Percentiles rank a stretch among this genome's conserved stretches.
These are phyloP conservation scores for Accipiter virgatus DNA, from an alignment of 2,113 vertebrate genomes.

Conservation along the genomic window DNA sequence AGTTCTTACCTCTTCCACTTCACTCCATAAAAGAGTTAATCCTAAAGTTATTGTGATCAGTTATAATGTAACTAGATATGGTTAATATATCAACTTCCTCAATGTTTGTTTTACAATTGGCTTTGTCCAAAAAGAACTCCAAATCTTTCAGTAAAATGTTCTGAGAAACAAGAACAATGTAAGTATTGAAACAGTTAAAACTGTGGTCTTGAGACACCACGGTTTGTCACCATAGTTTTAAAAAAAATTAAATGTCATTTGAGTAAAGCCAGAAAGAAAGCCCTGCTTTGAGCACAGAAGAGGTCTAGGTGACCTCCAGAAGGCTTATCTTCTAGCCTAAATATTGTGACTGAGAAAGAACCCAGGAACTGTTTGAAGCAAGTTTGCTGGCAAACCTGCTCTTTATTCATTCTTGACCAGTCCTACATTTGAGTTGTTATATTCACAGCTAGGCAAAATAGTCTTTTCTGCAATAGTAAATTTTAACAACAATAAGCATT, in stretches of 20 bases:
- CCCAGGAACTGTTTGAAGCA: neutral
- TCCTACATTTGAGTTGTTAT: neutral
- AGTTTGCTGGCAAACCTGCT: neutral
- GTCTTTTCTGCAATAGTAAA: neutral
- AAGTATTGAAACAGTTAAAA: neutral
- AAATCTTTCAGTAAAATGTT: neutral
- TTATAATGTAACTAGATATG: neutral
- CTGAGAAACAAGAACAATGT: neutral
- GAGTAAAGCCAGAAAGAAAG: neutral
- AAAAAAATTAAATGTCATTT: neutral
- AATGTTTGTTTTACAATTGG: neutral
- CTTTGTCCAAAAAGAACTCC: neutral
- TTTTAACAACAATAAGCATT: neutral
- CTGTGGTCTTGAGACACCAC: neutral
- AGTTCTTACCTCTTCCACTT: neutral
- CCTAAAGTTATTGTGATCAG: neutral
- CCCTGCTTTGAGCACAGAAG: neutral
- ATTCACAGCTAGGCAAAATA: neutral
- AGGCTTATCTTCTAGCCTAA: neutral
- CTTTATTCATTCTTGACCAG: neutral
- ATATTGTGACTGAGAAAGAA: neutral
- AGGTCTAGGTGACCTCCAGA: neutral
- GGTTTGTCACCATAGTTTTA: neutral
- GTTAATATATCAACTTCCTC: neutral
- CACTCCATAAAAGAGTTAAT: neutral